phyloP scores from a whole-genome alignment of 2,888 invertebrate species.

The Watsonalla cultraria region DNA sequence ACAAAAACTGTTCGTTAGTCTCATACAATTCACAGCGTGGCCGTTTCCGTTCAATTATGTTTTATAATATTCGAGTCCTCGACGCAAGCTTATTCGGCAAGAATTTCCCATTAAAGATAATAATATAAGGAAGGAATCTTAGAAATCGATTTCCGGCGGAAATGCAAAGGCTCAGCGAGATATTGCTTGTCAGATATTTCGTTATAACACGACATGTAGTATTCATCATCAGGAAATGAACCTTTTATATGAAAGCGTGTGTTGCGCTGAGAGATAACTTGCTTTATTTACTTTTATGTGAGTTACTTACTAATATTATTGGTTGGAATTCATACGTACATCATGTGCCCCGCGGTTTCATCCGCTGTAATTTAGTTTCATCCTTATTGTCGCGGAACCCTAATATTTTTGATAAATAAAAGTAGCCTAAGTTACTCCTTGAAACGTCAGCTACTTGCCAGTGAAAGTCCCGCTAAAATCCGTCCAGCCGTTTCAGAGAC shows the following conservation, averaged over 20 bases:
- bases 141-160: slow-evolving; percentile 48
- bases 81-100: slow-evolving; percentile 22
- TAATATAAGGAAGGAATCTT: slow-evolving; percentile 39
- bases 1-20: background rate
- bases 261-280: background rate
- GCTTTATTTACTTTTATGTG: background rate
- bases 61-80: slow-evolving; percentile 26
- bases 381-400: too few relatives aligned
- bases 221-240: background rate
- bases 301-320: background rate
- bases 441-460: too few relatives aligned
- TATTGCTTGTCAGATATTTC: slow-evolving; percentile 34
- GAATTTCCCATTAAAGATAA: slow-evolving; percentile 33
- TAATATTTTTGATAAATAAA: too few relatives aligned
- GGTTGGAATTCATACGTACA: too few relatives aligned
- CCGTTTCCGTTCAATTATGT: slow-evolving; percentile 4
- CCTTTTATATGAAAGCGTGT: background rate
- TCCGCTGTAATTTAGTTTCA: too few relatives aligned
- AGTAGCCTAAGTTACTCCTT: too few relatives aligned
- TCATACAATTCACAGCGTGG: background rate
- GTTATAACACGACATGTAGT: slow-evolving; percentile 2
- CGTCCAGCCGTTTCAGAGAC: too few relatives aligned
- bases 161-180: slow-evolving; percentile 37
- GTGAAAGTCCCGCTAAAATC: too few relatives aligned
- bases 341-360: too few relatives aligned